Percentiles rank a stretch among this genome's conserved stretches.
Evolutionary conservation across 2,888 invertebrate genomes (phyloP).

Genomic region (Drosophila nr. perissopoda): DNA sequence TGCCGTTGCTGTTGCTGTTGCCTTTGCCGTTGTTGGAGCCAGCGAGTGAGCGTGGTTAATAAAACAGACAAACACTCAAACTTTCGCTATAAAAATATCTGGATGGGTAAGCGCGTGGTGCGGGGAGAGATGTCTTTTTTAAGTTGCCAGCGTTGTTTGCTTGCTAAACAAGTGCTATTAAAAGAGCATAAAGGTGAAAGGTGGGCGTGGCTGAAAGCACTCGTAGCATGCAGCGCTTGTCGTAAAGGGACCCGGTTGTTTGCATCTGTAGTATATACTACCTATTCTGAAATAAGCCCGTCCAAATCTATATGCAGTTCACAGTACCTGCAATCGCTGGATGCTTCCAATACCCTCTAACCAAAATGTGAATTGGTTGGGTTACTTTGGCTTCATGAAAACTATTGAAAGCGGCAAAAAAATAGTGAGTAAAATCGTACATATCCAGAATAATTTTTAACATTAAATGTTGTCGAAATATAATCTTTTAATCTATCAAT

Average conservation of each 20-base stretch:
- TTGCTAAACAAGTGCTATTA: constrained; percentile 80
- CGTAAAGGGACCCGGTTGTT: constrained; percentile 59
- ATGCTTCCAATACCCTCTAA: constrained; percentile 16
- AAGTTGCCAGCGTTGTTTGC: constrained; percentile 73
- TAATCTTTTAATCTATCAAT: background rate
- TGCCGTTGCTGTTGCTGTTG: constrained; percentile 7
- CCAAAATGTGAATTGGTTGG: background rate
- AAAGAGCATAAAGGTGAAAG: constrained; percentile 77
- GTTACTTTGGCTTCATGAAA: background rate
- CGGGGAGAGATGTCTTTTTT: constrained; percentile 50
- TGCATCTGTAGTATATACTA: constrained; percentile 20
- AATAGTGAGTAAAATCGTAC: background rate
- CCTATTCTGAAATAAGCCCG: constrained; percentile 39
- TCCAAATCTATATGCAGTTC: constrained; percentile 38
- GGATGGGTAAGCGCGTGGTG: constrained; percentile 21
- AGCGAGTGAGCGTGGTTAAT: constrained; percentile 75
- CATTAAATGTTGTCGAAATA: background rate
- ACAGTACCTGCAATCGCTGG: constrained; percentile 6
- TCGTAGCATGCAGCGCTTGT: constrained; percentile 40
- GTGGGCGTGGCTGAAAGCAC: constrained; percentile 39
- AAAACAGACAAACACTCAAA: constrained; percentile 83
- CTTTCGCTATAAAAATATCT: constrained; percentile 81
- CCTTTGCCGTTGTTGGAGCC: constrained; percentile 26
- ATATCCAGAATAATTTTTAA: background rate
- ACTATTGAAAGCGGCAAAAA: background rate